Base-by-base conservation (phyloP, 2,113 vertebrate genomes). In the Psophia crepitans region DNA sequence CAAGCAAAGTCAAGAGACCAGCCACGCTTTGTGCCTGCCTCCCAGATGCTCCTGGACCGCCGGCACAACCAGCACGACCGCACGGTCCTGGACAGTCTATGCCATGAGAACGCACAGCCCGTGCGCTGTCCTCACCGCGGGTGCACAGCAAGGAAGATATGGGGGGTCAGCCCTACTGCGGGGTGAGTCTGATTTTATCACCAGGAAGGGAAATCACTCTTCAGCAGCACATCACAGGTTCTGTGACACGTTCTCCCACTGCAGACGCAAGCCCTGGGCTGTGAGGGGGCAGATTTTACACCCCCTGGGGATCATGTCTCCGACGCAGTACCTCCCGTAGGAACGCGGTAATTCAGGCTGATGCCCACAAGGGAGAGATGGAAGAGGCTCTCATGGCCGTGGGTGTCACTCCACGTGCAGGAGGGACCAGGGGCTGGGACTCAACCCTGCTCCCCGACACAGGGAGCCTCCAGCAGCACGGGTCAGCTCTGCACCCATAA, bases 131-230 rank as follows among this genome's bases (percentile, higher is more conserved):
- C 6, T 17, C 21, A 2, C 43, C 14, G 2, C 3, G 0, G 0
- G n/a, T 12, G n/a, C 41, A 11, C 58, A 51, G 78, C 44, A 32
- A 5, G 4, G 64, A 9, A 9, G 53, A 9, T 4, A 11, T 0
- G 0, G 23, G 37, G 75, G 14, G 68, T 9, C 0, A 69, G n/a
- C 71, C 49, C 93, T 74, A 0, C 66, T 28, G 33, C 0, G 1
- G 68, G 56, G 41, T 70, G 95, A 95, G 95, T 96, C 97, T 96
- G 96, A 95, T 95, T 97, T 94, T 96, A 97, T 89, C 95, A 51
- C 51, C 18, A 2, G n/a, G 56, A 57, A 57, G 79, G 0, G 0
- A 77, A 83, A 83, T 35, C 37, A 18, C 0, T 3, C 75, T 90
- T 79, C 66, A 71, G 81, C 90, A 87, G 87, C 78, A 43, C 51